Base-by-base conservation (phyloP, 2,113 vertebrate species). In the Tretioscincus oriximinensis region DNA sequence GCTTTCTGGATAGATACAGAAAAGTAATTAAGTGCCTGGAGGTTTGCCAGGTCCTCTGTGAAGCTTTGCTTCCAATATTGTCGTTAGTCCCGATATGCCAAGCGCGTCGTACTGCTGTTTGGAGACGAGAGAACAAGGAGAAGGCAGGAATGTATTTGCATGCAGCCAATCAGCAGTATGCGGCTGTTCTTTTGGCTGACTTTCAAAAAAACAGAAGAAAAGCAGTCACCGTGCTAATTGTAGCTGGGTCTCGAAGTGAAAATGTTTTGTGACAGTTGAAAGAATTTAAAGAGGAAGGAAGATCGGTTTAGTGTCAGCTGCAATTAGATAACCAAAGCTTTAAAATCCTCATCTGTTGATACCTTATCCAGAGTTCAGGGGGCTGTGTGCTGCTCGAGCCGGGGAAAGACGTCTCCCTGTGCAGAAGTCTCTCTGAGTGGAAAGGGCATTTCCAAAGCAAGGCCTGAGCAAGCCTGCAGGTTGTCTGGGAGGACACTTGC, bases 221-320 rank as follows among this genome's bases (percentile, higher is more conserved):
- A 91, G 82, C 86, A 86, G 83, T 82, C 64, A 82, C 85, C 87
- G 85, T 85, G 84, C 91, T 95, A 93, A 94, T 95, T 95, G 92
- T 90, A 83, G 86, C 91, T 8, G 70, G 88, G 90, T 93, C 90
- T 86, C 74, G 84, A 90, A 95, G 93, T 94, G 93, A 94, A 94
- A 96, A 95, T 93, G 93, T 95, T 95, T 93, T 93, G 93, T 95
- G 95, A 95, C 95, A 93, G 85, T 86, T 90, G 92, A 86, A 93
- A 94, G 95, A 93, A 91, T 90, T 88, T 94, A 92, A 92, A 94
- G 93, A 90, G 90, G 88, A 93, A 90, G 92, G 93, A 93, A 94
- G 93, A 94, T 94, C 31, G 85, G 93, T 93, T 95, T 95, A 94
- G 89, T 93, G 93, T 95, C 91, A 91, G 89, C 93, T 92, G 86